A percentile compares a stretch with the other conserved stretches of the same genome.
These are phyloP conservation scores for Drosophila navojoa DNA, from an alignment of 1,140 invertebrate genomes.

Conservation along the genomic window DNA sequence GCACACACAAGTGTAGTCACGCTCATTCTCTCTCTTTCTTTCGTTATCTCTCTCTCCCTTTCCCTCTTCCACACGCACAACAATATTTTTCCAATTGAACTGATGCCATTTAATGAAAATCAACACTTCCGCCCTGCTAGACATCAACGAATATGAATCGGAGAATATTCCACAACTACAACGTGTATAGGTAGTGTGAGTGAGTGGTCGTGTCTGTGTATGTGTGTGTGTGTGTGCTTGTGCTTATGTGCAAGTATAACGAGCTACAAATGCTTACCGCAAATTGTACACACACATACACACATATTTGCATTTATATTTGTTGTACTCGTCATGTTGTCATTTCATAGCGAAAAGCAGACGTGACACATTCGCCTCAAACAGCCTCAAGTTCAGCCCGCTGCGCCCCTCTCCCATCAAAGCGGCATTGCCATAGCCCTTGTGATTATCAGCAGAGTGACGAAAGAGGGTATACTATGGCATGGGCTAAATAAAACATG, in stretches of 20 bases:
- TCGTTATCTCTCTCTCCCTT: neutral
- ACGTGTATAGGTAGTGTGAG: conserved; percentile 1
- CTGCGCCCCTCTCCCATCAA: neutral
- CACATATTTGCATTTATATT: conserved; percentile 72
- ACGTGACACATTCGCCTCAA: conserved; percentile 64
- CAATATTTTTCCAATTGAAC: conserved; percentile 72
- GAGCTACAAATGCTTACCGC: conserved; percentile 75
- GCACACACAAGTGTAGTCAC: neutral
- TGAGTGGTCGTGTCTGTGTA: conserved; percentile 23
- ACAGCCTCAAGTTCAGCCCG: neutral
- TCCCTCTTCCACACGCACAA: conserved; percentile 9
- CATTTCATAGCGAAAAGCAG: conserved; percentile 60
- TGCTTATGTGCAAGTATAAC: conserved; percentile 41
- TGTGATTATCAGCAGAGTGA: conserved; percentile 1
- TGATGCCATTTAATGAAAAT: conserved; percentile 64
- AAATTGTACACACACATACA: conserved; percentile 68
- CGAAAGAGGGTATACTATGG: neutral
- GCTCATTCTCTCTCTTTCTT: neutral
- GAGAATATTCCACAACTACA: conserved; percentile 19
- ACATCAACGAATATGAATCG: conserved; percentile 19
- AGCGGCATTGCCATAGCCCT: neutral
- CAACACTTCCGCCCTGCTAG: conserved; percentile 57
- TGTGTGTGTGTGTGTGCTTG: conserved; percentile 13
- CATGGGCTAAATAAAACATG: no score
- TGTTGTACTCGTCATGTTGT: conserved; percentile 54